A percentile compares a stretch with the other conserved stretches of the same genome.
These are phyloP conservation scores for Aurelia sp. DNA, from an alignment of 30 jellyfish, hydroid and myxozoan genomes.

Conservation along the genomic window DNA sequence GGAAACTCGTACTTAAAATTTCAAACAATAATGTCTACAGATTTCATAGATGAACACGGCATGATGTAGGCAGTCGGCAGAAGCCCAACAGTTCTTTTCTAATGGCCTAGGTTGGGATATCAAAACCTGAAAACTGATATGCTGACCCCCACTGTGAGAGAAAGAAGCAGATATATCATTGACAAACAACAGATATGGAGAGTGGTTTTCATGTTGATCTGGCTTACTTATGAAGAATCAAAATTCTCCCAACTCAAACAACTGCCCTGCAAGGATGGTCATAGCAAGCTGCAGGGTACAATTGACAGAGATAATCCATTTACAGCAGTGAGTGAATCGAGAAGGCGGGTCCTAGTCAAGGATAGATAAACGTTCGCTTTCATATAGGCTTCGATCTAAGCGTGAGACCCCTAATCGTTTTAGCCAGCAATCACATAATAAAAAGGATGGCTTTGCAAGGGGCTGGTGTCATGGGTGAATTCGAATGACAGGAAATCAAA, in stretches of 20 bases:
- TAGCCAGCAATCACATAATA: constrained; percentile 45
- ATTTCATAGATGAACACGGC: constrained; percentile 26
- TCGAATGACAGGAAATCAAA: constrained; percentile 54
- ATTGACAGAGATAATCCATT: constrained; percentile 67
- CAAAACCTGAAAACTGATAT: constrained; percentile 67
- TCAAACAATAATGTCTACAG: constrained; percentile 42
- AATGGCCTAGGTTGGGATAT: constrained; percentile 46
- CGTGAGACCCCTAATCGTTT: constrained; percentile 64
- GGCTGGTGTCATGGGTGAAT: constrained; percentile 41
- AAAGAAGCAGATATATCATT: constrained; percentile 58
- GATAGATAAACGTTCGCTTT: constrained; percentile 76
- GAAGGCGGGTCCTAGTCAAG: constrained; percentile 67
- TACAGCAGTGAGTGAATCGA: constrained; percentile 61
- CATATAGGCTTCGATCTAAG: constrained; percentile 47
- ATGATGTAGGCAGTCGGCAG: constrained; percentile 45
- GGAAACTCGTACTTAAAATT: constrained; percentile 13
- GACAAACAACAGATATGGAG: constrained; percentile 44
- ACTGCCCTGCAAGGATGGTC: constrained; percentile 45
- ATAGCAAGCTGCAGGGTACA: constrained; percentile 57
- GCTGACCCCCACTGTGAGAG: constrained; percentile 59
- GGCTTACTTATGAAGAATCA: constrained; percentile 6
- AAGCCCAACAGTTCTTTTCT: constrained; percentile 43
- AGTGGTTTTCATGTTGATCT: constrained; percentile 38
- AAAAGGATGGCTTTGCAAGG: constrained; percentile 51
- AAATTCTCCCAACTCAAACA: constrained; percentile 32